Conservation (phyloP, 2,797 vertebrate species). For the Aselliscus stoliczkanus region DNA sequence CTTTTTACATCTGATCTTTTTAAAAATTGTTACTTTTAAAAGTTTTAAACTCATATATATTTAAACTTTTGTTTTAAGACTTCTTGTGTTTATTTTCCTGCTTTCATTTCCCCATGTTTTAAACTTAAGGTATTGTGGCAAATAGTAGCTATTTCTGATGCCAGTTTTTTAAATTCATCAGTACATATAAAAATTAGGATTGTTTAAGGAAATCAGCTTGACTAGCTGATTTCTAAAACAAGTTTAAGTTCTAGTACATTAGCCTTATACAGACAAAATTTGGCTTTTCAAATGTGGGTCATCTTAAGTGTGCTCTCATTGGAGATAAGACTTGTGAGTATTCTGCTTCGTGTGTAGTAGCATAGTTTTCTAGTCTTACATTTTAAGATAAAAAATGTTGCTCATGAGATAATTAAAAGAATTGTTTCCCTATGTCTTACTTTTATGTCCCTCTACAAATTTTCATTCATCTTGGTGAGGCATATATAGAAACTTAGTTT, state of each 20-base stretch:
- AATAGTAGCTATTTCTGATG: slow-evolving; percentile 33
- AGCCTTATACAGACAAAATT: slow-evolving; percentile 15
- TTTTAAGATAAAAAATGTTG: slow-evolving; percentile 23
- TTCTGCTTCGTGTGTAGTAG: slow-evolving; percentile 19
- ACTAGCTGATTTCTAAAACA: slow-evolving; percentile 36
- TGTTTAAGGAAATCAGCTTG: slow-evolving; percentile 23
- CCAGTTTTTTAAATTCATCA: background rate
- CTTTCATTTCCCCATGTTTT: background rate
- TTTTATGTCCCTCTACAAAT: background rate
- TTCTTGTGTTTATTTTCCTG: slow-evolving; percentile 30
- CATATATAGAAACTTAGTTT: slow-evolving; percentile 16
- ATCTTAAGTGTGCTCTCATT: slow-evolving; percentile 32
- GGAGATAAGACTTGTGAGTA: slow-evolving; percentile 55
- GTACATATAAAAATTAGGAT: background rate
- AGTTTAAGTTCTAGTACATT: slow-evolving; percentile 42
- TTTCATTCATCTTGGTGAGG: slow-evolving; percentile 7
- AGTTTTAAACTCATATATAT: background rate
- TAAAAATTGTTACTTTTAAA: background rate
- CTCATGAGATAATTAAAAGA: background rate
- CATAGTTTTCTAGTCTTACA: background rate
- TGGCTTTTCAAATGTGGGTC: slow-evolving; percentile 27
- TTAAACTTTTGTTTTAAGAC: background rate
- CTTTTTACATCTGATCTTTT: slow-evolving; percentile 1
- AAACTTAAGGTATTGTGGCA: slow-evolving; percentile 12
- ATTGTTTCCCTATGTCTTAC: background rate